Base-by-base conservation (phyloP, 2,113 vertebrate species). In the Gallinago paraguaiae region DNA sequence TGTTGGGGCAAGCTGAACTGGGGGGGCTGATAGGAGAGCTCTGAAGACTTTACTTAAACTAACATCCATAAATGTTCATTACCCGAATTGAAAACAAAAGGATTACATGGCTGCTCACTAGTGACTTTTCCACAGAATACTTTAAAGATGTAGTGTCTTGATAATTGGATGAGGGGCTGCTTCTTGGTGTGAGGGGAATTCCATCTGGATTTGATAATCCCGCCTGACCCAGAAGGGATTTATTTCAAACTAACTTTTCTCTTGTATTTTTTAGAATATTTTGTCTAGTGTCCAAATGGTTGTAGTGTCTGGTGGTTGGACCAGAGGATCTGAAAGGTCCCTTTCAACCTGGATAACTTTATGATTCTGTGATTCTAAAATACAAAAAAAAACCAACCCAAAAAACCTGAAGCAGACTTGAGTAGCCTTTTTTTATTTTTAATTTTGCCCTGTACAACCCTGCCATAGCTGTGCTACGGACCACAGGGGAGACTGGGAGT, bases 181-280 rank as follows among this genome's bases (percentile, higher is more conserved):
- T 77, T 8, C 35, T 81, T 72, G 30, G 30, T 57, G 31, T 63
- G 86, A 68, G 74, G 69, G 59, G 56, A 81, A 24, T 81, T 79
- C 37, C 63, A 90, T 88, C 71, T 95, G 91, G 84, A 77, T 91
- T 92, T 90, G 54, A 80, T 94, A 85, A 75, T 94, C 50, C 35
- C 8, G 22, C 63, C 37, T 88, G 74, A 82, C 69, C 11, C 35
- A 78, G 53, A 46, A 57, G 43, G 76, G 35, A 39, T 23, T 45
- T 88, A 37, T 4, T 75, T 93, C 67, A 69, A 37, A 37, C 75
- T 83, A 71, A 75, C 28, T 81, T 91, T 69, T 23, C 22, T 39
- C 45, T 67, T 91, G 22, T 78, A 27, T 82, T 83, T 87, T 70
- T 65, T 74, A 88, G 86, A 65, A 17, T 57, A 27, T 51, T 65